Evolutionary conservation across 1,140 invertebrate genomes (phyloP), one percentile per base, ranked within the genome.

Genomic region (Sitobion miscanthi): DNA sequence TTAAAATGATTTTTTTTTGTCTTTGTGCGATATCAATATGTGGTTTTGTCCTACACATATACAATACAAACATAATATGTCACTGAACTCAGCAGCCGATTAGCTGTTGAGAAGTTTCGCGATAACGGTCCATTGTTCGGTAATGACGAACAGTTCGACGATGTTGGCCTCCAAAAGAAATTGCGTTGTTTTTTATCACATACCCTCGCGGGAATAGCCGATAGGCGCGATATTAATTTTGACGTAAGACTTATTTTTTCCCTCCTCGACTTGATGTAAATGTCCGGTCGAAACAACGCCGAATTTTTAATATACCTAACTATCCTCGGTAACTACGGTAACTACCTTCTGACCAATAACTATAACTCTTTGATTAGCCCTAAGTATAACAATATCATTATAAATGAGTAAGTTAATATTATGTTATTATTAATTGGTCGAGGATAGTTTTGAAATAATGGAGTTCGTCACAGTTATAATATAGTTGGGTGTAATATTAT

Each of bases 51-150:
- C 25, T n/a, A 47, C 45, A 49, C 47, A 86, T 69, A 21, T 23
- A 52, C 42, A 42, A 52, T 14, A 54, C 20, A 23, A 23, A 54
- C 49, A 49, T 49, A 90, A 89, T 9, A 89, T 89, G 89, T 90
- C 89, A 90, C 89, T 90, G 89, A 90, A 90, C 89, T 69, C 89
- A 5, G 54, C 62, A n/a, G n/a, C 42, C 45, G 57, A 90, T 90
- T 42, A 90, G 54, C 25, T n/a, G 89, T 30, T 23, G 42, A 86
- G 45, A 14, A 86, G 42, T 47, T 86, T 86, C 85, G 85, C 8
- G 85, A 86, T 86, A 86, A 69, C 89, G 89, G 54, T 62, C 57
- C 57, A 90, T 90, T 90, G 89, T 90, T 90, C 38, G 23, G 25
- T 62, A 62, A 90, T 90, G 89, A 90, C 54, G 69, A 77, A 30